phyloP scores from a whole-genome alignment of 2,888 invertebrate species.

The Amblyteles armatorius region DNA sequence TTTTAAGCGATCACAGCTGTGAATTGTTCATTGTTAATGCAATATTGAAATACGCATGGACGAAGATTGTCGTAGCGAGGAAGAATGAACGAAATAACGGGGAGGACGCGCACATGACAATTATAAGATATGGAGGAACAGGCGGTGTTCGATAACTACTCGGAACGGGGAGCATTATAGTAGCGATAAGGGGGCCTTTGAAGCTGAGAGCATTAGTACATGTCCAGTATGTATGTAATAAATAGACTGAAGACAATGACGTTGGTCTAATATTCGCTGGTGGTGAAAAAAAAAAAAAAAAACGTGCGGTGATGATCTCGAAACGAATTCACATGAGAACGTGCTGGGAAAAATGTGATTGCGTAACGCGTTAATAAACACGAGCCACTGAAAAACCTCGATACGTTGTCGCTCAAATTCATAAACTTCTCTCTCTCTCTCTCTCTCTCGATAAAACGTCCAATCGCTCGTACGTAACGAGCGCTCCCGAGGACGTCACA shows the following conservation, averaged over 20 bases:
- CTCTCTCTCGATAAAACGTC: slow-evolving; percentile 35
- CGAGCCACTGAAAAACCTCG: slow-evolving; percentile 27
- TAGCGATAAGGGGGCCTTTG: slow-evolving; percentile 39
- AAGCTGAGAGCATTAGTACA: slow-evolving; percentile 3
- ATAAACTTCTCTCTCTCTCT: slow-evolving; percentile 37
- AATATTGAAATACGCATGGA: slow-evolving; percentile 56
- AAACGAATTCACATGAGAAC: slow-evolving; percentile 19
- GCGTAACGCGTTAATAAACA: slow-evolving; percentile 43
- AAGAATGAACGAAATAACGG: slow-evolving; percentile 19
- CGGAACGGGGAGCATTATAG: background rate
- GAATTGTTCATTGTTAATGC: slow-evolving; percentile 61
- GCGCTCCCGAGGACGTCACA: slow-evolving; percentile 43
- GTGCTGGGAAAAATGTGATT: slow-evolving; percentile 45
- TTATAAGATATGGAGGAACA: slow-evolving; percentile 19
- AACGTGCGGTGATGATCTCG: slow-evolving; percentile 43
- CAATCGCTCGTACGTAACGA: slow-evolving; percentile 27
- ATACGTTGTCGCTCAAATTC: slow-evolving; percentile 57
- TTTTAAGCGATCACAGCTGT: slow-evolving; percentile 66
- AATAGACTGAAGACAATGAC: slow-evolving; percentile 23
- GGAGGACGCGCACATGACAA: slow-evolving; percentile 52
- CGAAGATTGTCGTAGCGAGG: slow-evolving; percentile 39
- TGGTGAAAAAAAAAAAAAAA: background rate
- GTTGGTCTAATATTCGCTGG: slow-evolving; percentile 32
- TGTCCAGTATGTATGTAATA: background rate
- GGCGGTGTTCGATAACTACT: slow-evolving; percentile 18